Conservation (phyloP, 2,888 invertebrate genomes). For the Strigamia transsilvanica region DNA sequence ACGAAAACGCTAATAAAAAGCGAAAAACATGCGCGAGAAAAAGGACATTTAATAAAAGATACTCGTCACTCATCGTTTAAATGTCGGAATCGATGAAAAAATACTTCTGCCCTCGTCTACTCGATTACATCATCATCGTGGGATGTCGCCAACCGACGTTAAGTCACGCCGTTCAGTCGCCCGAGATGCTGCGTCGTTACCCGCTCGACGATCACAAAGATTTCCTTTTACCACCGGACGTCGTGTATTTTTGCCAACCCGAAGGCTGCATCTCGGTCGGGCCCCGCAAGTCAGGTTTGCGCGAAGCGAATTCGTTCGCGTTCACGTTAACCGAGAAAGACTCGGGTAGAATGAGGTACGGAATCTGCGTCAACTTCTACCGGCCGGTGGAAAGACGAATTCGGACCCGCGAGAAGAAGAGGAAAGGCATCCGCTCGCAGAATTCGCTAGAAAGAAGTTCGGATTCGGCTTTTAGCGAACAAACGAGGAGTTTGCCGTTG, state of each 20-base stretch:
- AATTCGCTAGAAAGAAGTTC: slow-evolving; percentile 92
- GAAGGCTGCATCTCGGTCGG: slow-evolving; percentile 93
- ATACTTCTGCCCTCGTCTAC: slow-evolving; percentile 70
- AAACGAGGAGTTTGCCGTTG: slow-evolving; percentile 53
- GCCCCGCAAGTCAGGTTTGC: slow-evolving; percentile 80
- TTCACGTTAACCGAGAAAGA: slow-evolving; percentile 99
- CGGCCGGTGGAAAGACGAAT: slow-evolving; percentile 73
- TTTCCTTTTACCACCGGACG: slow-evolving; percentile 95
- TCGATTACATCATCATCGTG: slow-evolving; percentile 96
- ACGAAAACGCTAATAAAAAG: background rate
- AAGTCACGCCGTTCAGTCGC: slow-evolving; percentile 75
- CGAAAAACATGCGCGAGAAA: background rate
- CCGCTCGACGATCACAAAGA: slow-evolving; percentile 96
- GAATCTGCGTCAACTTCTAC: slow-evolving; percentile 98
- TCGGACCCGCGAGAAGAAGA: slow-evolving; percentile 54
- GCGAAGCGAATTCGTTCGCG: slow-evolving; percentile 96
- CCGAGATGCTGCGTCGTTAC: slow-evolving; percentile 93
- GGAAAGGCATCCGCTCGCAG: slow-evolving; percentile 54
- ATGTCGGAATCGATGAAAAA: slow-evolving; percentile 60
- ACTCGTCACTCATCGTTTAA: no score
- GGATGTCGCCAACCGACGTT: slow-evolving; percentile 79
- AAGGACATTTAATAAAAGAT: no score
- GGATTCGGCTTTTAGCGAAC: slow-evolving; percentile 78
- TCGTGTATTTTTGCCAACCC: slow-evolving; percentile 99
- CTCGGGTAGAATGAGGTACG: slow-evolving; percentile 84